A percentile compares a stretch with the other conserved stretches of the same genome.
Evolutionary conservation across 2,113 vertebrate genomes (phyloP).

Genomic region (Onychorhynchus coronatus): DNA sequence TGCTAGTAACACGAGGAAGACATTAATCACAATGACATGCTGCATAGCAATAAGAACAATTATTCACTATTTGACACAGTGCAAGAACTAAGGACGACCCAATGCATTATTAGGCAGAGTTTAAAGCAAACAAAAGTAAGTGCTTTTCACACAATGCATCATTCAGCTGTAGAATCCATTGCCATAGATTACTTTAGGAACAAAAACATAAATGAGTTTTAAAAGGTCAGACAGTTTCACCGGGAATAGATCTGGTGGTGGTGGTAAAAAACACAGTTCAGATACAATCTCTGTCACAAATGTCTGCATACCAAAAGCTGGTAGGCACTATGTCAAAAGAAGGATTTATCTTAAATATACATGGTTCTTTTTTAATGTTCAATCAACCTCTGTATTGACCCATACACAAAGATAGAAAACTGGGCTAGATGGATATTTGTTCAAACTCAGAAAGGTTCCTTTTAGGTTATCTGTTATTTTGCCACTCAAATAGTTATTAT

Average conservation of each 20-base stretch:
- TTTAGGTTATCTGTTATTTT: background rate
- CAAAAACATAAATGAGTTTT: constrained; percentile 16
- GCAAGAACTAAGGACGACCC: background rate
- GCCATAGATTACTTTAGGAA: constrained; percentile 1
- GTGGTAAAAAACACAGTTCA: constrained; percentile 12
- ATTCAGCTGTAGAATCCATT: background rate
- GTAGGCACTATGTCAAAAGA: background rate
- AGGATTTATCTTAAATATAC: background rate
- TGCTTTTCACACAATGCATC: background rate
- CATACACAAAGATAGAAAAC: background rate
- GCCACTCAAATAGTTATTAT: background rate
- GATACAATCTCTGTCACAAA: background rate
- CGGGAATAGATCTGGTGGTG: background rate
- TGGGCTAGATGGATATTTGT: background rate
- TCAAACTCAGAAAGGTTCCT: background rate
- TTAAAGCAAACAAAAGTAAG: constrained; percentile 30
- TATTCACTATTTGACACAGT: constrained; percentile 27
- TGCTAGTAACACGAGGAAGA: background rate
- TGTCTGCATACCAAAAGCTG: background rate
- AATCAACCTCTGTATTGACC: background rate
- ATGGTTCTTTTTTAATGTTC: background rate
- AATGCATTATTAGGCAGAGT: constrained; percentile 2
- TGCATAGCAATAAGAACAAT: constrained; percentile 31
- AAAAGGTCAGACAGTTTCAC: constrained; percentile 1
- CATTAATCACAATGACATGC: constrained; percentile 22